A percentile compares a stretch with the other conserved stretches of the same genome.
Conservation (phyloP, 2,888 invertebrate genomes). For the Rhagium mordax region DNA sequence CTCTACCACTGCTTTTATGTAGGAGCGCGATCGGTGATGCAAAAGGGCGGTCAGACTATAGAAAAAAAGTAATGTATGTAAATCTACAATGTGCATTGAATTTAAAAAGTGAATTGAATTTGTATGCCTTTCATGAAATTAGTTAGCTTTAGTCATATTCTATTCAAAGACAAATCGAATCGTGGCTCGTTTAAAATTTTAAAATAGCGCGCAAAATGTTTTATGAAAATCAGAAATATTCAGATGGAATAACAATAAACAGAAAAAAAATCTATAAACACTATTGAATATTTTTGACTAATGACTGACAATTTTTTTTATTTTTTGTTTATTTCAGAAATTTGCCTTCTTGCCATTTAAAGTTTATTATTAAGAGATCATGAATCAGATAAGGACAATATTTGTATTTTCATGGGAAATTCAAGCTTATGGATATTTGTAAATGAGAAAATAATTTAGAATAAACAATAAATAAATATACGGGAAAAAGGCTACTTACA, state of each 20-base stretch:
- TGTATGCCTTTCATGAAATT: constrained; percentile 59
- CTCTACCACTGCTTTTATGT: constrained; percentile 10
- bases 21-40: constrained; percentile 3
- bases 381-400: too few species aligned
- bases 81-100: constrained; percentile 59
- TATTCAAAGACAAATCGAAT: constrained; percentile 59
- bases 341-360: too few species aligned
- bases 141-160: constrained; percentile 54
- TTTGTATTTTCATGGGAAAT: too few species aligned
- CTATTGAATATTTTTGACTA: too few species aligned
- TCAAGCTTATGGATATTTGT: too few species aligned
- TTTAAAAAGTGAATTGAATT: constrained; percentile 61
- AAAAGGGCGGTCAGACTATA: constrained; percentile 20
- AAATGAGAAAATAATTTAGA: too few species aligned
- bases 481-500: too few species aligned
- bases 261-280: too few species aligned
- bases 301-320: too few species aligned
- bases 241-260: background rate
- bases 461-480: too few species aligned
- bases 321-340: too few species aligned
- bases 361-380: too few species aligned
- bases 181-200: constrained; percentile 37
- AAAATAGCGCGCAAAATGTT: background rate
- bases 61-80: constrained; percentile 54
- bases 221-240: background rate